Base-by-base conservation (phyloP, 2,113 vertebrate species). In the Elanus axillaris region DNA sequence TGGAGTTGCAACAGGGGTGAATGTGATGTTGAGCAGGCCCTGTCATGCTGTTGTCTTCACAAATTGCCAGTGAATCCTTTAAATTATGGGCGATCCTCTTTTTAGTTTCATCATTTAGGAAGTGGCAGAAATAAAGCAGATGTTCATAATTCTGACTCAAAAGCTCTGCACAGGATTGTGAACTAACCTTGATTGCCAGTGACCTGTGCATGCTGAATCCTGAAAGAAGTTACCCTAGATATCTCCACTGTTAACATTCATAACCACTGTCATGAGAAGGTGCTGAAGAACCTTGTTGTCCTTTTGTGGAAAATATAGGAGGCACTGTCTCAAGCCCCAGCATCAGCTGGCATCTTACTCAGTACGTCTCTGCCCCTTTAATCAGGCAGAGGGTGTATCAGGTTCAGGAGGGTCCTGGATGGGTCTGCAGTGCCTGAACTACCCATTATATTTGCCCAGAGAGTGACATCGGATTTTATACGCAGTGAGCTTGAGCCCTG, bases 371-470 rank as follows among this genome's bases (percentile, higher is more conserved):
- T 81, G 21, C 18, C 40, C 45, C 38, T 66, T 31, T 25, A 0
- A 14, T 20, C 7, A 17, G 27, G 32, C 6, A 27, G 15, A 29
- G n/a, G 27, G 26, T 77, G 5, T 36, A 2, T 4, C 8, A 6
- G 56, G 45, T n/a, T 76, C 67, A 48, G 58, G 18, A 79, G 32
- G 29, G 10, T 67, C 13, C 53, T 48, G 42, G 40, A 19, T 77
- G 73, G 26, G 42, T 60, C 72, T 90, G 53, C 62, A 36, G 16
- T 36, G 29, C 42, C 74, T 31, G 16, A 59, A 29, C 16, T 11
- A 13, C 34, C 26, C 1, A 0, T 45, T 42, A 3, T 3, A 7
- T 58, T 66, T 73, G 16, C 38, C 20, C 1, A 6, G 20, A 21
- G 52, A 62, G 36, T 27, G 19, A 59, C 43, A 82, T 75, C 36